Evolutionary conservation across 2,888 invertebrate species (phyloP), one percentile per base, ranked within the genome.

Genomic region (Altica lythri): DNA sequence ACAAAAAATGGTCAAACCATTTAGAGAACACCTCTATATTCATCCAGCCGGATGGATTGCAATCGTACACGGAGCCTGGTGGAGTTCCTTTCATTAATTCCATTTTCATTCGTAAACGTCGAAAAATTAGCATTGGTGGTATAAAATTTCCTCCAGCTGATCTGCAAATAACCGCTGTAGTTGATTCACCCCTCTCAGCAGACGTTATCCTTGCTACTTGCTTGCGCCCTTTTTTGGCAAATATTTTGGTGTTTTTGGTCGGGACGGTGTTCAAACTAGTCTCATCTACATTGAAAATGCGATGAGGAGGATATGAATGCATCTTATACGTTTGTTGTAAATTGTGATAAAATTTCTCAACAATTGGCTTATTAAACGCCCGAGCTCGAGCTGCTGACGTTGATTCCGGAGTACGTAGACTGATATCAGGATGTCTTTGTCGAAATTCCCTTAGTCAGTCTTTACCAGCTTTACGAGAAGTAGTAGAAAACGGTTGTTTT

Each of bases 121-220:
- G n/a, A n/a, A n/a, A n/a, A n/a, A n/a, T n/a, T n/a, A n/a, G n/a
- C n/a, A n/a, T n/a, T n/a, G n/a, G n/a, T n/a, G n/a, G n/a, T n/a
- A n/a, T n/a, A n/a, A n/a, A n/a, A n/a, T n/a, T n/a, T n/a, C n/a
- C n/a, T n/a, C n/a, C n/a, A n/a, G n/a, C n/a, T n/a, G n/a, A n/a
- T n/a, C n/a, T n/a, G n/a, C n/a, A n/a, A n/a, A n/a, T n/a, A n/a
- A n/a, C n/a, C n/a, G n/a, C n/a, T n/a, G n/a, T n/a, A n/a, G n/a
- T n/a, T n/a, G n/a, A n/a, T n/a, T n/a, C n/a, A n/a, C n/a, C n/a
- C 2, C 50, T 40, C 37, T 50, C 53, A 32, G 53, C 50, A 42
- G 53, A 53, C n/a, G 57, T 53, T 8, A 53, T 17, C n/a, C 57
- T 2, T 9, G 43, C 47, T 3, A 12, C 34, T 14, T 34, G n/a